Conservation (phyloP, 2,113 vertebrate genomes). For the Caretta caretta region DNA sequence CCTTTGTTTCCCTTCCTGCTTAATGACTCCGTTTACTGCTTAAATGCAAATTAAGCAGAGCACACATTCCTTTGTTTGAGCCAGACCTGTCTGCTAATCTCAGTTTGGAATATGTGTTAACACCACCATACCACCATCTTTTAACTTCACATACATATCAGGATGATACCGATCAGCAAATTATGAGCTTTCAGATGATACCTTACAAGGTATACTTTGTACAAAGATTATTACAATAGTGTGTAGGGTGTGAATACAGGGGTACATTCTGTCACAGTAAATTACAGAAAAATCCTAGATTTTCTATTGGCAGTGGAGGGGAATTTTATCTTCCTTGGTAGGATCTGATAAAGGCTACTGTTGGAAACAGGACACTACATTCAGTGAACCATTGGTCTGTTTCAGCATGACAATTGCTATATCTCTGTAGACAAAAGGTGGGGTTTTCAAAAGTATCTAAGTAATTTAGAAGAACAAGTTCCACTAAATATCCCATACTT, state of each 20-base stretch:
- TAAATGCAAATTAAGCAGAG: no score
- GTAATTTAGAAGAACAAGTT: background rate
- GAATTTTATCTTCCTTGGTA: background rate
- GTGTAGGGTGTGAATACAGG: background rate
- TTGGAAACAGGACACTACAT: background rate
- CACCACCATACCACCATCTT: background rate
- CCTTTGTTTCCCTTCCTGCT: no score
- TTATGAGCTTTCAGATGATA: background rate
- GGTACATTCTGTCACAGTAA: background rate
- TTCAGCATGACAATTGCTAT: background rate
- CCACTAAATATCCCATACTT: background rate
- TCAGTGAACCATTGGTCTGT: background rate
- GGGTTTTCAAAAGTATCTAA: background rate
- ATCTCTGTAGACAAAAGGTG: background rate
- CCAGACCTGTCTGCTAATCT: no score
- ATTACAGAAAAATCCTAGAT: background rate
- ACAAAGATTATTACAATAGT: background rate
- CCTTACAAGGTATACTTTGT: background rate
- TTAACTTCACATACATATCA: background rate
- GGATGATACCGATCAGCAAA: background rate
- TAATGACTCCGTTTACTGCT: no score
- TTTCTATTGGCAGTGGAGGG: background rate
- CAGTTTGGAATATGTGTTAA: background rate
- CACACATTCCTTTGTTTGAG: no score
- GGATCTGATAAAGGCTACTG: background rate